A percentile compares a stretch with the other conserved stretches of the same genome.
These are phyloP conservation scores for Leptarthrus brevirostris DNA, from an alignment of 2,888 invertebrate genomes.

Conservation along the genomic window DNA sequence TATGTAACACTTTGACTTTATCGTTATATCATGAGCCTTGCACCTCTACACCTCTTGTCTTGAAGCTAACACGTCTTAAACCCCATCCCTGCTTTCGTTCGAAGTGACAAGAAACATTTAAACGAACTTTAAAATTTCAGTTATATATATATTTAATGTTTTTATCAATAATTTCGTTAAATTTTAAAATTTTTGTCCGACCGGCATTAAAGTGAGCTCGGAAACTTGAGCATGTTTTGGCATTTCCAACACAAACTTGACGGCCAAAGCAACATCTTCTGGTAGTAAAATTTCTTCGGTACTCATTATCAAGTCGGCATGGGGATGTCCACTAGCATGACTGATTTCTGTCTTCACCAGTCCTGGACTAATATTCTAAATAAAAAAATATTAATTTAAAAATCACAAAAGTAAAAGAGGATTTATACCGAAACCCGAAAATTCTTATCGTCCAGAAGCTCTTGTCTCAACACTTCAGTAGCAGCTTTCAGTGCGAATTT, in stretches of 20 bases:
- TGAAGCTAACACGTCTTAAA: no score
- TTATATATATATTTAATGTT: no score
- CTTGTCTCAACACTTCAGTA: slow-evolving; percentile 60
- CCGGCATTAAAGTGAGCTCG: not conserved
- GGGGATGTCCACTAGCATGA: slow-evolving; percentile 53
- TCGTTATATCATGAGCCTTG: no score
- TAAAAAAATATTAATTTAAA: no score
- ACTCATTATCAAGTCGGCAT: slow-evolving; percentile 56
- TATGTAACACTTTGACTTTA: no score
- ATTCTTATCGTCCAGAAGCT: slow-evolving; percentile 59
- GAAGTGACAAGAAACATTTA: no score
- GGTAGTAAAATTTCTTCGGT: slow-evolving; percentile 56
- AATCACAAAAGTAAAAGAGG: not conserved
- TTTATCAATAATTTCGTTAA: no score
- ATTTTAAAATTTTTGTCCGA: not conserved
- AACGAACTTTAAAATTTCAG: no score
- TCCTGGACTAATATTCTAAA: slow-evolving; percentile 61
- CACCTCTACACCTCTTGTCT: no score
- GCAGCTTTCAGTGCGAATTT: slow-evolving; percentile 61
- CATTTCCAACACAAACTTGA: slow-evolving; percentile 59
- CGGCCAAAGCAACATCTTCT: slow-evolving; percentile 60
- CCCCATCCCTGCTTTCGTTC: no score
- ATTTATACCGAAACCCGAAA: slow-evolving; percentile 59
- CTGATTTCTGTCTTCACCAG: slow-evolving; percentile 60
- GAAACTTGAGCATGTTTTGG: slow-evolving; percentile 59